Base-by-base conservation (phyloP, 2,888 invertebrate species). In the Villa cingulata region DNA sequence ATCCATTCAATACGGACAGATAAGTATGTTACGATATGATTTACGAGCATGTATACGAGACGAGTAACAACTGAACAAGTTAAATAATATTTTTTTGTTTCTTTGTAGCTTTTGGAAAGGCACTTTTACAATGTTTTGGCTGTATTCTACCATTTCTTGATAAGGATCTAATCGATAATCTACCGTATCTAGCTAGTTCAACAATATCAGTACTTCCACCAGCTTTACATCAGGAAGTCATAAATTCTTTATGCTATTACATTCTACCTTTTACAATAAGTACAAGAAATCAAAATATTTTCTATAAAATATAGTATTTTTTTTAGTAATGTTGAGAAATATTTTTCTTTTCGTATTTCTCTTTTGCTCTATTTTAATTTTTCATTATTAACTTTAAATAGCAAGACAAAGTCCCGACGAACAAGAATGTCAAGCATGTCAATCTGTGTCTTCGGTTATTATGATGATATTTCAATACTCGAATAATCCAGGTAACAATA, bases 391-490 rank as follows among this genome's bases (percentile, higher is more conserved):
- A 48, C 39, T 50, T 61, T 64, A 10, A n/a, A n/a, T 56, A 84
- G 84, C 80, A 15, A 78, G 86, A 40, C 78, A 79, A 58, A 80
- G 76, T 54, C 68, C 76, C 4, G 80, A 81, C n/a, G 79, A 81
- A 59, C 77, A 80, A 54, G 86, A 86, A 60, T 83, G 80, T 57
- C 82, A 83, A 57, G 85, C 86, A 14, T 84, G 84, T 51, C 87
- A 88, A 62, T 87, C 87, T 3, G 83, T 90, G 5, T 86, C 92
- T 0, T 87, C 95, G 36, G 89, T 97, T 48, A 81, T 98, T 50
- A 95, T 97, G 88, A 86, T 96, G 82, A 87, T 97, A 29, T 86
- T 97, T 62, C 96, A 97, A 65, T 94, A 96, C 66, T 91, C 94
- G 1, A 85, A 78, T 54, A 92, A 92, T 70, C 86, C 91, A 60